Percentiles rank a stretch among this genome's conserved stretches.
These are phyloP conservation scores for Polypterus senegalus DNA, from an alignment of 2,113 vertebrate species.

Conservation along the genomic window DNA sequence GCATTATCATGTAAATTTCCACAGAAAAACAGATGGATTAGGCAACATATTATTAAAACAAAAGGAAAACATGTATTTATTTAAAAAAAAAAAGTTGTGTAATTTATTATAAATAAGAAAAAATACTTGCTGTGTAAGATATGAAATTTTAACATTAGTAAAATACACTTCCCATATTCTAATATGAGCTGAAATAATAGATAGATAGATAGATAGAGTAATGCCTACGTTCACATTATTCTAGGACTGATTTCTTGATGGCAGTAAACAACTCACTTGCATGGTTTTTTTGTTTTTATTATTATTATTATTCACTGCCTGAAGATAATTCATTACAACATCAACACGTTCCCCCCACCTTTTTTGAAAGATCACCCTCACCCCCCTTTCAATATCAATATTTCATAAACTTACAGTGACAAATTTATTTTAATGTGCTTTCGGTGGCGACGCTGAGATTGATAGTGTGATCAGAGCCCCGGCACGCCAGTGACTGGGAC, in stretches of 20 bases:
- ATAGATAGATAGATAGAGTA: too few relatives aligned
- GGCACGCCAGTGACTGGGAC: slow-evolving; percentile 79
- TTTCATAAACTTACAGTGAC: slow-evolving; percentile 81
- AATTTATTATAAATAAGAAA: too few relatives aligned
- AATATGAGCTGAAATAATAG: too few relatives aligned
- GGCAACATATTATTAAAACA: too few relatives aligned
- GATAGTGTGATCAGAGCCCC: slow-evolving; percentile 80
- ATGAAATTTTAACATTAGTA: too few relatives aligned
- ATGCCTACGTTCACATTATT: too few relatives aligned
- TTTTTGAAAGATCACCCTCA: slow-evolving; percentile 56
- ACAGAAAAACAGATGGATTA: too few relatives aligned
- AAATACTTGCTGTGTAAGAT: too few relatives aligned
- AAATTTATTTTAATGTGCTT: slow-evolving; percentile 87
- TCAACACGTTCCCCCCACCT: slow-evolving; percentile 30
- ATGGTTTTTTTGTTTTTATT: slow-evolving; percentile 14
- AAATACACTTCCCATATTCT: too few relatives aligned
- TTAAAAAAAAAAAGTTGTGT: too few relatives aligned
- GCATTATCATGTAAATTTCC: too few relatives aligned
- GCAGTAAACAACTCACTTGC: slow-evolving; percentile 19
- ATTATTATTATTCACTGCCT: slow-evolving; percentile 24
- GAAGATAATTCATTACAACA: slow-evolving; percentile 64
- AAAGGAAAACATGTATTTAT: too few relatives aligned
- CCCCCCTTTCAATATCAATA: slow-evolving; percentile 68
- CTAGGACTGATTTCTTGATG: neutral
- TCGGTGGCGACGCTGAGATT: slow-evolving; percentile 73